Conservation (phyloP, 2,797 vertebrate genomes). For the Bufotes viridis region DNA sequence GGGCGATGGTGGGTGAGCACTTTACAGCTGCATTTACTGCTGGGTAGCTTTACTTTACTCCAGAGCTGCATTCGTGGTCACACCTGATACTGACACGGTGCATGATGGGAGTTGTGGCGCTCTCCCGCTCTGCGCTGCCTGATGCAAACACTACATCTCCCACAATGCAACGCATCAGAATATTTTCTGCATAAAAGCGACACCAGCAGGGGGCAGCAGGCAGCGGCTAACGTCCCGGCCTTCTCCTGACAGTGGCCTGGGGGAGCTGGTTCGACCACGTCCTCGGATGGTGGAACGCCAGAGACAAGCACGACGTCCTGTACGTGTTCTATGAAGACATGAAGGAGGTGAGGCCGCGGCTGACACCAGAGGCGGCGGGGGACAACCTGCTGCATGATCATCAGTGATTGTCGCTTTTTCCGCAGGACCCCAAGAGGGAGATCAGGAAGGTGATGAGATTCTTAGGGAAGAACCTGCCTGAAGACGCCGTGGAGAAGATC, state of each 20-base stretch:
- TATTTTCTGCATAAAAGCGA: background rate
- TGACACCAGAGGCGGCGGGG: background rate
- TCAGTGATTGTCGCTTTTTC: background rate
- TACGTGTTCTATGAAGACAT: constrained; percentile 64
- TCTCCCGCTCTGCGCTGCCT: too few relatives aligned
- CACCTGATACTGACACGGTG: too few relatives aligned
- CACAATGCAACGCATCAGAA: background rate
- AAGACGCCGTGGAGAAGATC: constrained; percentile 72
- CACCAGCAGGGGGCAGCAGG: background rate
- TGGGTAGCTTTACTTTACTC: background rate
- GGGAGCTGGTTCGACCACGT: constrained; percentile 64
- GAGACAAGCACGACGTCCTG: constrained; percentile 50
- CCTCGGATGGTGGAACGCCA: constrained; percentile 60
- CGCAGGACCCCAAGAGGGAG: constrained; percentile 74
- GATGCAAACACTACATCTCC: background rate
- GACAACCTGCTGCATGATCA: background rate
- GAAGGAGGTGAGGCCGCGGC: constrained; percentile 41
- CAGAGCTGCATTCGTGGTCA: background rate
- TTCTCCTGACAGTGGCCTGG: constrained; percentile 47
- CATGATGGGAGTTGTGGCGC: too few relatives aligned
- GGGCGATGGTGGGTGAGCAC: constrained; percentile 51
- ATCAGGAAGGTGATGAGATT: constrained; percentile 74
- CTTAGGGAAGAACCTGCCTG: constrained; percentile 69
- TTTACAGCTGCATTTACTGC: background rate
- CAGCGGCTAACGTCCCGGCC: background rate